Percentiles rank a stretch among this genome's conserved stretches.
Evolutionary conservation across 1,140 invertebrate genomes (phyloP).

Genomic region (Cardiocondyla obscurior): DNA sequence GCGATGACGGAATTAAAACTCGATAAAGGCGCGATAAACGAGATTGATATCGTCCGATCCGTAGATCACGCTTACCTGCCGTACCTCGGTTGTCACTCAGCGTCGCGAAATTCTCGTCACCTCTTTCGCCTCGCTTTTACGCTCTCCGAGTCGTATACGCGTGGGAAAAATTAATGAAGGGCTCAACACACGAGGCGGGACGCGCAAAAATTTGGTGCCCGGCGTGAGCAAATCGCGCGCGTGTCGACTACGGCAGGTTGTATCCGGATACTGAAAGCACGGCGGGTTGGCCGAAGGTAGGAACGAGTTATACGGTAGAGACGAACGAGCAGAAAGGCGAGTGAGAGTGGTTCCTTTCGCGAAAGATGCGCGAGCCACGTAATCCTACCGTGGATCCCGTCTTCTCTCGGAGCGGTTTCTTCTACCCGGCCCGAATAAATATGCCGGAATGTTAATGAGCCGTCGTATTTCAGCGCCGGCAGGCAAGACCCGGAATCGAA

Average conservation of each 20-base stretch:
- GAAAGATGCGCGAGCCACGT: slow-evolving; percentile 54
- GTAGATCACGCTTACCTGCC: slow-evolving; percentile 9
- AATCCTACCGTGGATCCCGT: slow-evolving; percentile 31
- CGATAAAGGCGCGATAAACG: neutral
- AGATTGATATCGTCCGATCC: neutral
- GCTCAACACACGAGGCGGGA: neutral
- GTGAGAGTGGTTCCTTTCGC: slow-evolving; percentile 64
- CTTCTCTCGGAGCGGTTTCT: slow-evolving; percentile 5
- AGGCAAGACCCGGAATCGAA: slow-evolving; percentile 46
- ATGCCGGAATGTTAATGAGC: slow-evolving; percentile 70
- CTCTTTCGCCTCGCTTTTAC: neutral
- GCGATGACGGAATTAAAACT: neutral
- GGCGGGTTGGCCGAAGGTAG: slow-evolving; percentile 59
- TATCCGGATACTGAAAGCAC: slow-evolving; percentile 70
- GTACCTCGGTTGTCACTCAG: neutral
- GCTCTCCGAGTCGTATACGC: neutral
- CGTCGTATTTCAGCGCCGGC: slow-evolving; percentile 35
- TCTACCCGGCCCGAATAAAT: slow-evolving; percentile 52
- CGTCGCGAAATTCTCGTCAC: neutral
- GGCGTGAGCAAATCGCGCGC: slow-evolving; percentile 62
- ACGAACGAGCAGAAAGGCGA: slow-evolving; percentile 58
- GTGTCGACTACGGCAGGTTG: slow-evolving; percentile 67
- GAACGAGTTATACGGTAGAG: slow-evolving; percentile 65
- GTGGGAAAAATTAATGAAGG: neutral
- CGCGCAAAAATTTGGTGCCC: slow-evolving; percentile 18